These are phyloP conservation scores for Melanophora roralis DNA, from an alignment of 2,888 invertebrate species.

Conservation along the genomic window DNA sequence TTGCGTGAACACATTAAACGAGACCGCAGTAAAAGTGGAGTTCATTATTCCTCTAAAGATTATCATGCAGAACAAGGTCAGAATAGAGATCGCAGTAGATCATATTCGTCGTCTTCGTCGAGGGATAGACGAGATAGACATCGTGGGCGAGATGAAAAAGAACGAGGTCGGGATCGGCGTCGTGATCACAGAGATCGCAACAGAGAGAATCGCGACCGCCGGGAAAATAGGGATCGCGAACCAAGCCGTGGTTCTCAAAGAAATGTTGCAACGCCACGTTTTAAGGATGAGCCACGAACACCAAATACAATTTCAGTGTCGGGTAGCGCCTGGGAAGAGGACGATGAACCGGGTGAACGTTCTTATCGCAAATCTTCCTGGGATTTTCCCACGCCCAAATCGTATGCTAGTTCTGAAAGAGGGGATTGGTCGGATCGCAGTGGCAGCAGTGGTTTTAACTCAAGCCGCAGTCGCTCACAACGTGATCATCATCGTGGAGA, in stretches of 20 bases:
- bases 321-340: conserved; percentile 82
- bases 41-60: conserved; percentile 66
- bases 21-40: conserved; percentile 71
- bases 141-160: conserved; percentile 66
- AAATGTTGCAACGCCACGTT: conserved; percentile 79
- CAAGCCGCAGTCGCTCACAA: conserved; percentile 67
- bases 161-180: conserved; percentile 70
- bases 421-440: conserved; percentile 73
- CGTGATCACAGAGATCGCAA: conserved; percentile 65
- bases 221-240: conserved; percentile 57
- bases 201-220: conserved; percentile 67
- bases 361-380: conserved; percentile 86
- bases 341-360: conserved; percentile 78
- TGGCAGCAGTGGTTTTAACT: conserved; percentile 64
- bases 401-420: conserved; percentile 76
- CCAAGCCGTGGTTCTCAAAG: conserved; percentile 68
- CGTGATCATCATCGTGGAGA: conserved; percentile 78
- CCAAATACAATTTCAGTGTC: conserved; percentile 84
- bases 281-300: conserved; percentile 91
- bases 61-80: conserved; percentile 66
- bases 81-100: conserved; percentile 64
- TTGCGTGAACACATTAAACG: conserved; percentile 82
- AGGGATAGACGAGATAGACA: conserved; percentile 74
- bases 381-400: conserved; percentile 94
- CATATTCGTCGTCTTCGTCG: conserved; percentile 67